Evolutionary conservation across 2,888 invertebrate genomes (phyloP).

Genomic region (Eurytoma californica): DNA sequence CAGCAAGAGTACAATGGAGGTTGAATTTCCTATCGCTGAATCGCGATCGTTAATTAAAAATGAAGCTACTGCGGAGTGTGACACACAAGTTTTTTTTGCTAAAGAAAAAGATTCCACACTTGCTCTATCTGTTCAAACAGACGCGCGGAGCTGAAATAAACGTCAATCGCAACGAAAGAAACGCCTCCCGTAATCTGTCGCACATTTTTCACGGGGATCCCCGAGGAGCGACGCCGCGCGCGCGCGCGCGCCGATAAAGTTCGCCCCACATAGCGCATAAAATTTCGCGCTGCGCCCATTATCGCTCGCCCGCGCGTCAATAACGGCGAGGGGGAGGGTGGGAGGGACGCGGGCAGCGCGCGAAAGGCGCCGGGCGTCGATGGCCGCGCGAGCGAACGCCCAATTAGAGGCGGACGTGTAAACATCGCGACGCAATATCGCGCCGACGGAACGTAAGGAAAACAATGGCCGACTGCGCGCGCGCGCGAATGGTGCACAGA

Average conservation of each 20-base stretch:
- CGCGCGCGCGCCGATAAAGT: too few species aligned
- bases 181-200: not conserved
- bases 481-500: not conserved
- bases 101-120: too few species aligned
- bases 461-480: conserved; percentile 10
- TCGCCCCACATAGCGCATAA: too few species aligned
- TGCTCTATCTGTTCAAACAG: not conserved
- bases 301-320: not conserved
- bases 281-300: not conserved
- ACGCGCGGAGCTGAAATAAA: not conserved
- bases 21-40: too few species aligned
- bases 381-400: too few species aligned
- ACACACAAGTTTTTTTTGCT: too few species aligned
- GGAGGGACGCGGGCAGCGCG: not conserved
- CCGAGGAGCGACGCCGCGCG: too few species aligned
- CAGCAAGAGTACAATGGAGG: too few species aligned
- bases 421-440: not conserved
- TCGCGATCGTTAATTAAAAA: too few species aligned
- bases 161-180: not conserved
- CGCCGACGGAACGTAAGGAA: not conserved
- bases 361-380: not conserved
- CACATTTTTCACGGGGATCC: not conserved
- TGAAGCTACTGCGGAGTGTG: too few species aligned
- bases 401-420: not conserved
- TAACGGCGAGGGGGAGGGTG: not conserved